Evolutionary conservation across 92 coral and sea anemone genomes (phyloP).

Genomic region (Chrysogorgia sp.): DNA sequence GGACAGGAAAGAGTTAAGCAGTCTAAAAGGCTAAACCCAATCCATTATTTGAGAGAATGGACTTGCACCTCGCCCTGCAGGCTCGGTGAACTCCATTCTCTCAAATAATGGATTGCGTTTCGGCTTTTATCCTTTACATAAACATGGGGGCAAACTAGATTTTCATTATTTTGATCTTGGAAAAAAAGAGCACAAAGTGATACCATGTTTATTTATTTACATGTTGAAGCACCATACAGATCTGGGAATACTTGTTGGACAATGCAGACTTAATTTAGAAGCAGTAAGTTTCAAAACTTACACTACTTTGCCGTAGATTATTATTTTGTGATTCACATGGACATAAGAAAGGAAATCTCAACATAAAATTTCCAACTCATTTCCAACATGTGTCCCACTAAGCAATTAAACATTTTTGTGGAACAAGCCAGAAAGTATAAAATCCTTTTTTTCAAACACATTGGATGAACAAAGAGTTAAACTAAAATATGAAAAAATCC

Average conservation of each 20-base stretch:
- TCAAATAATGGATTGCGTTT: no score
- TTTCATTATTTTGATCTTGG: neutral
- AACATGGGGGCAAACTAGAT: no score
- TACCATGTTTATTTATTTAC: conserved; percentile 20
- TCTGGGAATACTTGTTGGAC: neutral
- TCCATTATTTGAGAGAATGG: no score
- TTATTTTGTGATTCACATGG: neutral
- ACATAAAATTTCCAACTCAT: neutral
- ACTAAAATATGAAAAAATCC: conserved; percentile 43
- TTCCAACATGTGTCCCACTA: neutral
- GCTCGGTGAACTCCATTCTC: no score
- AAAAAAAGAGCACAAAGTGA: neutral
- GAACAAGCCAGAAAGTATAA: conserved; percentile 26
- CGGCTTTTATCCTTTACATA: no score
- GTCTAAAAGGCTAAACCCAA: no score
- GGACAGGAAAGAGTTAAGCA: no score
- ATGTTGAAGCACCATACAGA: conserved; percentile 7
- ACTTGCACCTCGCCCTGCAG: no score
- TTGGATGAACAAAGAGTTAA: conserved; percentile 33
- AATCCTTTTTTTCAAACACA: conserved; percentile 24
- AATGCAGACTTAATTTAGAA: neutral
- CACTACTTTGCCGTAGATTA: neutral
- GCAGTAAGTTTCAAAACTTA: neutral
- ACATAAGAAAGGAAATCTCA: neutral
- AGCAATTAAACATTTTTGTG: neutral